Evolutionary conservation across 2,113 vertebrate species (phyloP).

Genomic region (Micronisus gabar): DNA sequence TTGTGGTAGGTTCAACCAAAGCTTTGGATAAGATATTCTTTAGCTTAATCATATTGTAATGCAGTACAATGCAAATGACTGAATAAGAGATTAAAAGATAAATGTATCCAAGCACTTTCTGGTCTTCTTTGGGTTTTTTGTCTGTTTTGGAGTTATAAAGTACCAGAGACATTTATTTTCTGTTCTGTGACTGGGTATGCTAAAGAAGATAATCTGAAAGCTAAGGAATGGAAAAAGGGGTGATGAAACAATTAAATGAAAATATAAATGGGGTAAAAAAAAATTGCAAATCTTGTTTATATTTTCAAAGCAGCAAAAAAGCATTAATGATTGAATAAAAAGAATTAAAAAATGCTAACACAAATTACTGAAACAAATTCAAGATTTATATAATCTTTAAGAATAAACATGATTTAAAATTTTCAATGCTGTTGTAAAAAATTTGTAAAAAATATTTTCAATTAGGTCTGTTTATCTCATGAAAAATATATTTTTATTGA

Average conservation of each 20-base stretch:
- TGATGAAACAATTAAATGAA: background rate
- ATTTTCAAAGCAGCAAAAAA: background rate
- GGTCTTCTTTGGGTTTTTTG: fast-evolving
- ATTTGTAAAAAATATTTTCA: background rate
- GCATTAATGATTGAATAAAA: background rate
- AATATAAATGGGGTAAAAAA: background rate
- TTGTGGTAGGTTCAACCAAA: background rate
- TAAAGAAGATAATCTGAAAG: background rate
- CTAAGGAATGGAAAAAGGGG: background rate
- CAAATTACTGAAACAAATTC: background rate
- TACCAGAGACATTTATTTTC: background rate
- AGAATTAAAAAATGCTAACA: background rate
- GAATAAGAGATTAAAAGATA: background rate
- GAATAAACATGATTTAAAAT: background rate
- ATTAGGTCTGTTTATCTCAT: background rate
- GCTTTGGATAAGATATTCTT: background rate
- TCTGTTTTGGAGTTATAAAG: background rate
- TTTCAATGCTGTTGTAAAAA: background rate
- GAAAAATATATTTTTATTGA: background rate
- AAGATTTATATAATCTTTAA: background rate
- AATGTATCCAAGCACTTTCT: background rate
- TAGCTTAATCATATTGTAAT: background rate
- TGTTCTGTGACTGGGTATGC: background rate
- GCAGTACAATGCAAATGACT: background rate
- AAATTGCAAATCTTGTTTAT: background rate